Evolutionary conservation across 1,140 invertebrate genomes (phyloP).

Genomic region (Brachionus rubens): DNA sequence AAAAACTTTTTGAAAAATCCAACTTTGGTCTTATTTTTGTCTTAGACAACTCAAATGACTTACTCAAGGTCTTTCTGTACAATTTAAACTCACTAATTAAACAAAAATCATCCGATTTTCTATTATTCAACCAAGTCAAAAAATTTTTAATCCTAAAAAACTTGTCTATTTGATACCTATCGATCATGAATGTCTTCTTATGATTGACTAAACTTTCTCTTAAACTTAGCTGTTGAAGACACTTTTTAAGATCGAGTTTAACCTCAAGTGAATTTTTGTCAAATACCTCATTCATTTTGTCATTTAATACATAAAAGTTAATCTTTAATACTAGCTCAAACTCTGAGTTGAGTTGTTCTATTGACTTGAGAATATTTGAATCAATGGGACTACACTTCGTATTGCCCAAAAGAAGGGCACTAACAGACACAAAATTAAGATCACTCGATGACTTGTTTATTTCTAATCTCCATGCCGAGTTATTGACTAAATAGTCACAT

Average conservation of each 20-base stretch:
- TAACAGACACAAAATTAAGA: not conserved
- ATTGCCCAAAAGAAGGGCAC: not conserved
- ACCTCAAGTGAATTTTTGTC: not conserved
- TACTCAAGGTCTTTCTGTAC: conserved; percentile 5
- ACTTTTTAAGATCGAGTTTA: conserved; percentile 8
- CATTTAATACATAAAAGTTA: conserved; percentile 7
- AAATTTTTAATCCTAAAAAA: conserved; percentile 16
- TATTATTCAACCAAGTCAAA: not conserved
- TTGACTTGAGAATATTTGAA: not conserved
- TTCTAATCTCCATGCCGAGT: conserved; percentile 6
- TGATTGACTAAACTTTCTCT: not conserved
- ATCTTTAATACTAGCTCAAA: conserved; percentile 7
- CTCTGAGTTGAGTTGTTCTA: not conserved
- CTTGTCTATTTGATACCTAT: not conserved
- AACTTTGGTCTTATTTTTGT: not conserved
- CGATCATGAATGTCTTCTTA: not conserved
- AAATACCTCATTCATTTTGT: conserved; percentile 28
- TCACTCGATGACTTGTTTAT: not conserved
- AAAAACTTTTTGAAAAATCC: not conserved
- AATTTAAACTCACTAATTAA: conserved; percentile 15
- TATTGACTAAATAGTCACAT: not conserved
- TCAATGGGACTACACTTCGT: not conserved
- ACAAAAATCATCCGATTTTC: conserved; percentile 36
- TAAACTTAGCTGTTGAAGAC: not conserved
- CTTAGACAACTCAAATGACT: not conserved